Percentiles rank a stretch among this genome's conserved stretches.
These are phyloP conservation scores for Drosophila atripex DNA, from an alignment of 2,888 invertebrate species.

Conservation along the genomic window DNA sequence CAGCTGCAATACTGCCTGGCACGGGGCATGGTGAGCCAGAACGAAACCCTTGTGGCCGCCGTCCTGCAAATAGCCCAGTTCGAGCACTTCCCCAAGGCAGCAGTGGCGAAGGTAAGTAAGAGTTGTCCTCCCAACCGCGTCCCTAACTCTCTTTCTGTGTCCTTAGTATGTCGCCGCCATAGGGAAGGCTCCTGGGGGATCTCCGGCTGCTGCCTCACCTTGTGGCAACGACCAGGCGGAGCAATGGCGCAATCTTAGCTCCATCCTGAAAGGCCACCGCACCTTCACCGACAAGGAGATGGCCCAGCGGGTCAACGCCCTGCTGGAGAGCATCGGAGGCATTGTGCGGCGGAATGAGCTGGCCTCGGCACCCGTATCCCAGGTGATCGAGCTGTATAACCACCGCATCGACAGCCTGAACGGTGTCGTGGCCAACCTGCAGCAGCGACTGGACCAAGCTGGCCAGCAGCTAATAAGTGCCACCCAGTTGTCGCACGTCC, in stretches of 20 bases:
- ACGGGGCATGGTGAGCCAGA: conserved; percentile 76
- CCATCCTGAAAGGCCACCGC: conserved; percentile 79
- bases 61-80: conserved; percentile 82
- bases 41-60: conserved; percentile 75
- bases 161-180: conserved; percentile 73
- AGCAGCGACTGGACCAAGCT: conserved; percentile 79
- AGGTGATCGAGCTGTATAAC: conserved; percentile 82
- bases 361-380: conserved; percentile 81
- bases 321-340: conserved; percentile 75
- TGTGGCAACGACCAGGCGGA: conserved; percentile 52
- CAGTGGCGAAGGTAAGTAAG: conserved; percentile 77
- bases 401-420: conserved; percentile 82
- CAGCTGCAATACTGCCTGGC: conserved; percentile 82
- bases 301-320: conserved; percentile 77
- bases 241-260: conserved; percentile 81
- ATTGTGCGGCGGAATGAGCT: conserved; percentile 78
- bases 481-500: conserved; percentile 79
- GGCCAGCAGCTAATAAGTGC: conserved; percentile 75
- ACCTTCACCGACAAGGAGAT: conserved; percentile 79
- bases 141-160: background rate
- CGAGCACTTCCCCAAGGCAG: conserved; percentile 78
- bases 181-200: conserved; percentile 6
- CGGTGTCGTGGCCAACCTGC: conserved; percentile 68
- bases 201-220: background rate
- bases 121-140: background rate